These are phyloP conservation scores for Rhabdophis nuchalis DNA, from an alignment of 2,797 vertebrate genomes.

Conservation along the genomic window DNA sequence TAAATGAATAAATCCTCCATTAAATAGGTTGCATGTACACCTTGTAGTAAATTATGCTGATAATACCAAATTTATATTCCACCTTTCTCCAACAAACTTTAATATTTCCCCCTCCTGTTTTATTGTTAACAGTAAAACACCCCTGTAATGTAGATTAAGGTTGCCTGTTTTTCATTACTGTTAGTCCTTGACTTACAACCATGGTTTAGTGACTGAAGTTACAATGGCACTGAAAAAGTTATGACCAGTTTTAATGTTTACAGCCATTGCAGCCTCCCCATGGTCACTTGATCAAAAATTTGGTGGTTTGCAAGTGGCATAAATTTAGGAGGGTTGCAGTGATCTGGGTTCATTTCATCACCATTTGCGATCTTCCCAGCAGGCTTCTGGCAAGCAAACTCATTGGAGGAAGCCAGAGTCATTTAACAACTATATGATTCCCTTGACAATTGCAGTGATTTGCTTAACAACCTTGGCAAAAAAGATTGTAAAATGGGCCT, in stretches of 20 bases:
- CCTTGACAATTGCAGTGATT: not conserved
- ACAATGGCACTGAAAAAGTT: not conserved
- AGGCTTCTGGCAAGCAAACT: not conserved
- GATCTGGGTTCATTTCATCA: not conserved
- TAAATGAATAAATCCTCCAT: not conserved
- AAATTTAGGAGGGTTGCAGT: not conserved
- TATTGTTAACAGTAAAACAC: not conserved
- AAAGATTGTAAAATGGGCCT: not conserved
- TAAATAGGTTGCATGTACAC: not conserved
- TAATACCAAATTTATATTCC: not conserved
- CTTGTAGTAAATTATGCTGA: not conserved
- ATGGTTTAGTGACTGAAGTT: not conserved
- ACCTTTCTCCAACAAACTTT: not conserved
- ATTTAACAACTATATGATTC: not conserved
- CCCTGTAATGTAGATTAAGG: not conserved
- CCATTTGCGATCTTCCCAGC: not conserved
- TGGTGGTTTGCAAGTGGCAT: not conserved
- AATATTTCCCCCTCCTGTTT: not conserved
- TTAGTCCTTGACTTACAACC: not conserved
- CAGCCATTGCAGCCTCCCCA: not conserved
- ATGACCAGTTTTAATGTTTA: not conserved
- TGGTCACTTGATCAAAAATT: not conserved
- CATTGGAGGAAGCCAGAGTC: not conserved
- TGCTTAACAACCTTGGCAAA: not conserved
- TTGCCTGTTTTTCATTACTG: not conserved